Base-by-base conservation (phyloP, 2,797 vertebrate species). In the Spea hammondii region DNA sequence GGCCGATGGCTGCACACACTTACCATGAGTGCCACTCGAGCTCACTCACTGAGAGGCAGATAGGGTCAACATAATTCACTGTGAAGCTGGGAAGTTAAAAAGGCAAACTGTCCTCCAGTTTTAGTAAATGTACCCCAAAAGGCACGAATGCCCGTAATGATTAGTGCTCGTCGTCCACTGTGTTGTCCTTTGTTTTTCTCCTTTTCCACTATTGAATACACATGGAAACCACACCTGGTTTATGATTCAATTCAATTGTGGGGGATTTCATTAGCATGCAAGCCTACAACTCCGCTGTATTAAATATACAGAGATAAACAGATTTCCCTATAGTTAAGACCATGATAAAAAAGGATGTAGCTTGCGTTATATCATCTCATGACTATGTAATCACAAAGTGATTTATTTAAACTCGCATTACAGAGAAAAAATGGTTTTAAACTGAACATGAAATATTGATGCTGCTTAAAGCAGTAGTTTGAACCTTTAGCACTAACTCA, bases 381-480 rank as follows among this genome's bases (percentile, higher is more conserved):
- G 47, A 1, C 65, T 69, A 45, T 60, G 12, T 69, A 46, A 59
- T 74, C 47, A 59, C 47, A 69, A 12, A 53, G 50, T 8, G 32
- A 45, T 62, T 70, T 74, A 49, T 74, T 64, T 79, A 32, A 17
- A 55, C 59, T 62, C 32, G 59, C 59, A 62, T 5, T 62, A 79
- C 59, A 49, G 32, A 17, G 48, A 46, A 64, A 68, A 62, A 70
- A 57, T 45, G 10, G 4, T n/a, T 70, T 4, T 8, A 4, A 53
- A 12, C 47, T n/a, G 48, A 60, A n/a, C n/a, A 75, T 79, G 10
- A 75, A 74, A 65, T 75, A 79, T 79, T 74, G 57, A 70, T 79
- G 49, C 11, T 14, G 17, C 48, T 55, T 55, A 76, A 67, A 57
- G 53, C 65, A 17, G 55, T 69, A 17, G 68, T 68, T 46, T 67